Conservation (phyloP, 2,797 vertebrate genomes). For the Pseudocheirus occidentalis region DNA sequence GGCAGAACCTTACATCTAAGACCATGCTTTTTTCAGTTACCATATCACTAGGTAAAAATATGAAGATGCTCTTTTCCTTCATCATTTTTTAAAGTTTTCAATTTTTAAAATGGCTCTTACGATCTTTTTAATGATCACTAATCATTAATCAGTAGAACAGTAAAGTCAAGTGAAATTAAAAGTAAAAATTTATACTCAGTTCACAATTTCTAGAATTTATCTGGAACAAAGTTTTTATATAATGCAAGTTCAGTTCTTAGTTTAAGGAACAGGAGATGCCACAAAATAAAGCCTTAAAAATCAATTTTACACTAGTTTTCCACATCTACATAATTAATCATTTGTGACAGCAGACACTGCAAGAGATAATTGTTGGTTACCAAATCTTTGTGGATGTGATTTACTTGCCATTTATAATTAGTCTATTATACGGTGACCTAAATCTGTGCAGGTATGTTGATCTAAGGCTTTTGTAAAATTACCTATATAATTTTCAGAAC, state of each 20-base stretch:
- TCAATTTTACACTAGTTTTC: background rate
- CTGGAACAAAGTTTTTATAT: background rate
- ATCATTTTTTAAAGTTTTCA: background rate
- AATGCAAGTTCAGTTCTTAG: background rate
- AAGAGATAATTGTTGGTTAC: background rate
- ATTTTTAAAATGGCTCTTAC: background rate
- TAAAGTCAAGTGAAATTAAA: background rate
- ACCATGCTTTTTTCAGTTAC: background rate
- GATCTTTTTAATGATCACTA: background rate
- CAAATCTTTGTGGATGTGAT: background rate
- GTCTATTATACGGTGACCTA: background rate
- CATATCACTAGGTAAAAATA: background rate
- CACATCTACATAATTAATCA: constrained; percentile 21
- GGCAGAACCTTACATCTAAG: background rate
- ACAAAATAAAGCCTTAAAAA: constrained; percentile 6
- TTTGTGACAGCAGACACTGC: background rate
- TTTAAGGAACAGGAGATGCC: constrained; percentile 15
- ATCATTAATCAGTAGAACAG: background rate
- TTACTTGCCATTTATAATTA: background rate
- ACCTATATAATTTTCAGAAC: background rate
- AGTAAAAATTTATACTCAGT: background rate
- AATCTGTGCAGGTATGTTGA: background rate
- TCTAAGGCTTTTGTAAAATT: constrained; percentile 26
- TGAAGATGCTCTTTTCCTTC: background rate
- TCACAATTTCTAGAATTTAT: background rate